Percentiles rank a stretch among this genome's conserved stretches.
Evolutionary conservation across 2,797 vertebrate genomes (phyloP).

Genomic region (Rhynchotus rufescens): DNA sequence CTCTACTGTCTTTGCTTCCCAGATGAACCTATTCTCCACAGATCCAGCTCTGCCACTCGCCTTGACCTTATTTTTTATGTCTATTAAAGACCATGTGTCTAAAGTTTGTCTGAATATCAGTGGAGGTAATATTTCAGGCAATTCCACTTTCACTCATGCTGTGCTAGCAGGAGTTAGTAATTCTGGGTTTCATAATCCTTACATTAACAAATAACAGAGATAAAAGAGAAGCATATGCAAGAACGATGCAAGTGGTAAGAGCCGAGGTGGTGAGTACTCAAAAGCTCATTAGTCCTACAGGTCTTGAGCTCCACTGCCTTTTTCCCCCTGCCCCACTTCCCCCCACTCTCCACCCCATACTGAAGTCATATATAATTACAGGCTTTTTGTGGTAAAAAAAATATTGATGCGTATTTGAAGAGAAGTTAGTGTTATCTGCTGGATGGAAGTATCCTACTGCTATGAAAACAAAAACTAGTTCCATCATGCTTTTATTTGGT

Average conservation of each 20-base stretch:
- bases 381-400: background rate
- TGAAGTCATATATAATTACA: background rate
- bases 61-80: background rate
- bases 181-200: background rate
- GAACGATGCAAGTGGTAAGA: background rate
- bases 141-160: background rate
- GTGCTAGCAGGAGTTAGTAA: background rate
- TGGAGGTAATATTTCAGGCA: background rate
- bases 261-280: background rate
- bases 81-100: fast-evolving
- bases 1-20: background rate
- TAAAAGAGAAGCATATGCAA: background rate
- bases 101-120: background rate
- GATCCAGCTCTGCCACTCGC: background rate
- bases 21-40: background rate
- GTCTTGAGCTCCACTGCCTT: background rate
- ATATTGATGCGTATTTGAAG: background rate
- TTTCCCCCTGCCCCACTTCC: no score
- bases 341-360: background rate
- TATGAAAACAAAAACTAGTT: background rate
- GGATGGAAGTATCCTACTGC: background rate
- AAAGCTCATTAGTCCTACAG: background rate
- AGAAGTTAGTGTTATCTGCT: background rate
- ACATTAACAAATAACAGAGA: background rate
- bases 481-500: background rate